phyloP scores from a whole-genome alignment of 2,797 vertebrate species.

The Periparus ater region DNA sequence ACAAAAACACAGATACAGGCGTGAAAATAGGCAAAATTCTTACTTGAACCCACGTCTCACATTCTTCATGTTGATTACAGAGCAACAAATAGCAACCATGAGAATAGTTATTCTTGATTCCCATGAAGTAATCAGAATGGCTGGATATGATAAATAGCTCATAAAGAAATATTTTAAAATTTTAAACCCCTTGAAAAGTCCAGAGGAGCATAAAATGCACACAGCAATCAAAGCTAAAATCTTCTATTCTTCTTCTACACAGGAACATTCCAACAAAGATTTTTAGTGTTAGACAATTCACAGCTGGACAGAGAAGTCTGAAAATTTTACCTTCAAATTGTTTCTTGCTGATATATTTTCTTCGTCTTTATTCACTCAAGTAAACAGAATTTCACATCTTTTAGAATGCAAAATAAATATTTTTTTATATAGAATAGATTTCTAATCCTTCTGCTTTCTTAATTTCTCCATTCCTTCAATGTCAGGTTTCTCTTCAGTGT shows the following conservation, averaged over 20 bases:
- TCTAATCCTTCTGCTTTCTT: not conserved
- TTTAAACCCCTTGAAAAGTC: not conserved
- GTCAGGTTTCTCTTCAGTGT: not conserved
- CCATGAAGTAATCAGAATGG: not conserved
- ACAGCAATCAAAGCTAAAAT: not conserved
- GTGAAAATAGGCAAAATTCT: not conserved
- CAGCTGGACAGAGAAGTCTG: not conserved
- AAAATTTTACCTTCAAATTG: not conserved
- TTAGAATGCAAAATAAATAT: not conserved
- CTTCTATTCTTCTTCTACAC: not conserved
- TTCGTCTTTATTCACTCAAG: not conserved
- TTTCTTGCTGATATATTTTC: not conserved
- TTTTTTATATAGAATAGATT: not conserved
- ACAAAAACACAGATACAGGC: accelerated
- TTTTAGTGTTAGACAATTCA: not conserved
- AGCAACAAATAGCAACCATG: not conserved
- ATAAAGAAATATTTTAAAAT: not conserved
- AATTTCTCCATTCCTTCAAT: not conserved
- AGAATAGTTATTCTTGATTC: not conserved
- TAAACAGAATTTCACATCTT: not conserved
- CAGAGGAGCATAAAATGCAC: not conserved
- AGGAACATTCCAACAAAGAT: not conserved
- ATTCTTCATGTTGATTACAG: not conserved
- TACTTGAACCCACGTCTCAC: not conserved
- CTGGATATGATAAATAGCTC: not conserved